These are phyloP conservation scores for Xyliphius kryptos DNA, from an alignment of 2,113 vertebrate species.

Conservation along the genomic window DNA sequence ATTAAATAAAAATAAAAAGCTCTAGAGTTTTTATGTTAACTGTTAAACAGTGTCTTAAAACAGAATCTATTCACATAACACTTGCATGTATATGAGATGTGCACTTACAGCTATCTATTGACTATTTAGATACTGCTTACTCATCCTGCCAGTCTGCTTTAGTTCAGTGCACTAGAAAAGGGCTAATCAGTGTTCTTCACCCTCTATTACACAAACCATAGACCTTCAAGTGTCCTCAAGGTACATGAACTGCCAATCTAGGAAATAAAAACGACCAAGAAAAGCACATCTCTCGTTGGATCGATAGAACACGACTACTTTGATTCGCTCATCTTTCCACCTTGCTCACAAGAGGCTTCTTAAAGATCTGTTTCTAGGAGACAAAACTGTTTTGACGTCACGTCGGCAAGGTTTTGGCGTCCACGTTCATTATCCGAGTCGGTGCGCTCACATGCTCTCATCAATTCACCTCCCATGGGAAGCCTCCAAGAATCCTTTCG, in stretches of 20 bases:
- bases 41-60: too few relatives aligned
- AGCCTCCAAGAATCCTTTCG: not conserved
- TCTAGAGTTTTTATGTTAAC: too few relatives aligned
- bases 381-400: not conserved
- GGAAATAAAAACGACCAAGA: not conserved
- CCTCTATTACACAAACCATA: not conserved
- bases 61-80: too few relatives aligned
- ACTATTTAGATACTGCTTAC: too few relatives aligned
- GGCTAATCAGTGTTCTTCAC: not conserved
- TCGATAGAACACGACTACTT: not conserved
- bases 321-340: not conserved
- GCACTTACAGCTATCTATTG: too few relatives aligned
- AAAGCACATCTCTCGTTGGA: not conserved
- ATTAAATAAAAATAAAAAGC: too few relatives aligned
- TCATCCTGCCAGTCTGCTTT: not conserved
- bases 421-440: conserved; percentile 4
- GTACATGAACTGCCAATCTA: not conserved
- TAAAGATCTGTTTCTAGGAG: not conserved
- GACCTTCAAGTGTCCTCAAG: not conserved
- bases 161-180: not conserved
- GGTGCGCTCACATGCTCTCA: not conserved
- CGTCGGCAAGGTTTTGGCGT: not conserved
- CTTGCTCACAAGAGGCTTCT: not conserved
- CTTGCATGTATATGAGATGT: too few relatives aligned
- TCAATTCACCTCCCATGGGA: not conserved